Evolutionary conservation across 2,888 invertebrate genomes (phyloP), one percentile per base, ranked within the genome.

Genomic region (Hoplodrina ambigua): DNA sequence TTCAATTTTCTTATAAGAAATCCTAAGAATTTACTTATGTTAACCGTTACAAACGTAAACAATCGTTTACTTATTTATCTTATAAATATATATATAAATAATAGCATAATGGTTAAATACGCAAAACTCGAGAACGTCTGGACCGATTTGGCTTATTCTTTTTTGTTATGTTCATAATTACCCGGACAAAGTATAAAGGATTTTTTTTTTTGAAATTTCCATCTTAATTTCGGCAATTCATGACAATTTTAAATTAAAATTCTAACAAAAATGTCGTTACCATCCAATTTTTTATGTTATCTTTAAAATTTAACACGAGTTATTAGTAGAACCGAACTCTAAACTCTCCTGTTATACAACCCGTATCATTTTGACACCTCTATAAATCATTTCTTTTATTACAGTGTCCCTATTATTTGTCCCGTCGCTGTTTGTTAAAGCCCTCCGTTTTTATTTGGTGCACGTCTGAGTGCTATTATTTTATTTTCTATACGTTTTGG

Each of bases 301-400:
- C 41, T 46, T 67, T 37, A 58, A 66, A 74, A 57, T 46, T 46
- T 50, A 71, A 19, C 10, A 19, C 19, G 19, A 19, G 19, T 50
- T 50, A 19, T n/a, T 20, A 59, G 49, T 33, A 50, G 13, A 58
- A n/a, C 56, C 49, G 56, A 37, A 46, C 56, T 75, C 56, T 55
- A 44, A 33, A 56, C 59, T 63, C 46, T 71, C 62, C 61, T 62
- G 74, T 72, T 81, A 85, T 82, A 87, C 83, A 80, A 78, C 80
- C 86, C 84, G 83, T 86, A 88, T 89, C 86, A 88, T 86, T 89
- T 85, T 89, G 91, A 93, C 92, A 91, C 85, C 78, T 85, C 85
- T 78, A 94, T 94, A 94, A 93, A 95, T 95, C 93, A 94, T 93
- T 86, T 87, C 90, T 91, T 93, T 94, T 92, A 93, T 94, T 85